Evolutionary conservation across 2,888 invertebrate species (phyloP).

Genomic region (Drosophila dives): DNA sequence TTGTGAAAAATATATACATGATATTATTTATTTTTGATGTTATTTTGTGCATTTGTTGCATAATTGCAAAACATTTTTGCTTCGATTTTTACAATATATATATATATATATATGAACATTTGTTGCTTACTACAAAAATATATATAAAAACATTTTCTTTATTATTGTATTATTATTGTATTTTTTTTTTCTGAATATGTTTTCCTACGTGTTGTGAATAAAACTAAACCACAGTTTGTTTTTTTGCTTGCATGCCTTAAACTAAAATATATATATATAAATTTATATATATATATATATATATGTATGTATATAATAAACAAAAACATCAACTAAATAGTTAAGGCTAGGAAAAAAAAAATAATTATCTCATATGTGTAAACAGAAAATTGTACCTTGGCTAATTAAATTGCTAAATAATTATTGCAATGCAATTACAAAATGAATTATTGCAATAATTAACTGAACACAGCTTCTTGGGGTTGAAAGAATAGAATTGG

Average conservation of each 20-base stretch:
- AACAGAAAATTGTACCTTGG: slow-evolving; percentile 19
- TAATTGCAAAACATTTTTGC: not conserved
- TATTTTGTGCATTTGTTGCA: not conserved
- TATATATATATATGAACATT: not conserved
- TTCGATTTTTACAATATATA: not conserved
- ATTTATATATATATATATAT: slow-evolving; percentile 4
- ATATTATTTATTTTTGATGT: slow-evolving; percentile 2
- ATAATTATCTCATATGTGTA: slow-evolving; percentile 14
- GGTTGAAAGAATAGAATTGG: slow-evolving; percentile 83
- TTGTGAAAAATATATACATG: slow-evolving; percentile 10
- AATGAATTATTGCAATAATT: slow-evolving; percentile 45
- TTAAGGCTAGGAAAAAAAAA: slow-evolving; percentile 19
- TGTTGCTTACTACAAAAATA: not conserved
- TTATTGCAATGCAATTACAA: slow-evolving; percentile 30
- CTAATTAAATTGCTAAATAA: slow-evolving; percentile 32
- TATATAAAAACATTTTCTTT: slow-evolving; percentile 16
- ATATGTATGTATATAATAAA: slow-evolving; percentile 26
- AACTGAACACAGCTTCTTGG: slow-evolving; percentile 85
- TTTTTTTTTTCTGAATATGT: slow-evolving; percentile 21
- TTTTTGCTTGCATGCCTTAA: slow-evolving; percentile 53
- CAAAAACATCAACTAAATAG: slow-evolving; percentile 46
- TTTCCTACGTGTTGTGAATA: slow-evolving; percentile 59
- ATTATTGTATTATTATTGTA: slow-evolving; percentile 13
- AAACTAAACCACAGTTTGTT: slow-evolving; percentile 79
- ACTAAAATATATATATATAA: slow-evolving; percentile 2